Base-by-base conservation (phyloP, 2,888 invertebrate genomes). In the Argynnis bischoffii region DNA sequence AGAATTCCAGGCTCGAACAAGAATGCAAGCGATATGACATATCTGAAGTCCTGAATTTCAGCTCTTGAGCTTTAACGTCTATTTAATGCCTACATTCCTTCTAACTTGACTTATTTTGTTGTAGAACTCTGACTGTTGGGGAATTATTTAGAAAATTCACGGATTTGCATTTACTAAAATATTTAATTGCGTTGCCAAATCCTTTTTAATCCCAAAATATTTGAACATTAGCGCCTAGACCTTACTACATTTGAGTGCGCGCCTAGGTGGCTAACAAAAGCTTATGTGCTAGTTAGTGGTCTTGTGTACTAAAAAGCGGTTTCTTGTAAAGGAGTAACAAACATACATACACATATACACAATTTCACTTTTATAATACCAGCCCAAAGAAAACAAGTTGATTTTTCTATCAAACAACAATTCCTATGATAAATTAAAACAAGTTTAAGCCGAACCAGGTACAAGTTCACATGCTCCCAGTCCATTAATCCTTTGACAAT, bases 11-110 rank as follows among this genome's bases (percentile, higher is more conserved):
- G 46, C 21, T 56, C 46, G 26, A 26, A 26, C 54, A 50, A 57
- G 68, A 46, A 69, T 57, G 66, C 63, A 41, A 18, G 57, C 54
- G 54, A 63, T 59, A 66, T 66, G 69, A 66, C 63, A 53, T 69
- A 66, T 66, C 18, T 41, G 66, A 50, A 65, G 60, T 64, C 55
- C 61, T 65, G 60, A 69, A 69, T 61, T 65, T 69, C 64, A 53
- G 50, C 51, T 68, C 59, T 51, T 56, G 61, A 61, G 46, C 51
- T 54, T 56, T 55, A 26, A 55, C 55, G 21, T 64, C 50, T 51
- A 55, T 47, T 35, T 64, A 50, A 51, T 61, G 61, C 51, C 61
- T 35, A 35, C 18, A 61, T 61, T 51, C 51, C 61, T 61, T 51
- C 6, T 14, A 18, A 51, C 61, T 51, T 16, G 35, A 35, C 50